Base-by-base conservation (phyloP, 1,140 invertebrate species). In the Dolichoris vasculosae region DNA sequence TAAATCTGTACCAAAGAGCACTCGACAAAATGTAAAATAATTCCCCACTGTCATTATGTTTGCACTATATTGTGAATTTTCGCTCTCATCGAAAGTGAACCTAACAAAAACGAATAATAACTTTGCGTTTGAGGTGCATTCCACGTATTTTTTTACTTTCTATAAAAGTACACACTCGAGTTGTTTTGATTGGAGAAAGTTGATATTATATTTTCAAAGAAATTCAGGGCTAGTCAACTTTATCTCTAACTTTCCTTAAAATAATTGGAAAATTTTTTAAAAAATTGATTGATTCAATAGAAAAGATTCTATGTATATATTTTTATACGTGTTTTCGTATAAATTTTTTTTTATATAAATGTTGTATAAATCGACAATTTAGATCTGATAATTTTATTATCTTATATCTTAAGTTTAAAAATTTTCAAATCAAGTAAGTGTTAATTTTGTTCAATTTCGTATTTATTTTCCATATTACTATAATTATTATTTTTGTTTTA, bases 51-150 rank as follows among this genome's bases (percentile, higher is more conserved):
- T 2, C 9, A 26, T 23, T 9, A 26, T 26, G 23, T 26, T 59
- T 59, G 55, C 23, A 59, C 2, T 59, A 2, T 26, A 13, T 26
- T 59, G 55, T 59, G 26, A 13, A 59, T 59, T 67, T 32, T 35
- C 30, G n/a, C 30, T 30, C 9, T 11, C 1, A 30, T 67, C n/a
- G 30, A 35, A 7, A n/a, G 48, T 32, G n/a, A 73, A 43, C 15
- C 6, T 26, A 30, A 23, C 30, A 75, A 32, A 59, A 83, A 51
- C 80, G 69, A 76, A 82, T 69, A 73, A 69, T 51, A 64, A 32
- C 51, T 32, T n/a, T 2, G 23, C 69, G 43, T 11, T 75, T 30
- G 8, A 43, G 32, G 1, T 26, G 7, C 17, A 26, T 73, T 23
- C 38, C 11, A 9, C 3, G 46, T 40, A 15, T 67, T 51, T 48